Percentiles rank a stretch among this genome's conserved stretches.
phyloP scores from a whole-genome alignment of 2,113 vertebrate genomes.

The Sapajus apella region DNA sequence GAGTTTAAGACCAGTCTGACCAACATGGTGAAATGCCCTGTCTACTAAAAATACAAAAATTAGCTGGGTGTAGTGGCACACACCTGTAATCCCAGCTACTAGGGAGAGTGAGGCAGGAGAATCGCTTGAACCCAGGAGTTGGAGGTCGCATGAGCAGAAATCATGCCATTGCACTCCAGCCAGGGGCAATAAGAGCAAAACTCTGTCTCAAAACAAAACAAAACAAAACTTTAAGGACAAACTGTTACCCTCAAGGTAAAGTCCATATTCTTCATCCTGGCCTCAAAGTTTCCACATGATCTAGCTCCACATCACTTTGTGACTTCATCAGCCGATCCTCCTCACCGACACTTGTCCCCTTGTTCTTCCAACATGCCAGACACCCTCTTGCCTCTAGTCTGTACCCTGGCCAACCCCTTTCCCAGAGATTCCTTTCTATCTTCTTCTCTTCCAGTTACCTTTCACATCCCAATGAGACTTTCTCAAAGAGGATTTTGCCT shows the following conservation, averaged over 20 bases:
- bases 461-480: conserved; percentile 1
- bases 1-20: too few relatives aligned
- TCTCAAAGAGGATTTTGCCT: conserved; percentile 9
- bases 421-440: neutral
- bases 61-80: too few relatives aligned
- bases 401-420: neutral
- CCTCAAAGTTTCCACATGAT: neutral
- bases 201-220: too few relatives aligned
- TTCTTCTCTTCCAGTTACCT: neutral
- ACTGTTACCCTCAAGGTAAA: conserved; percentile 49
- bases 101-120: too few relatives aligned
- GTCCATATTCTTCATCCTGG: conserved; percentile 45
- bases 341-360: neutral
- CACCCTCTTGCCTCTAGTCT: neutral
- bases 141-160: too few relatives aligned
- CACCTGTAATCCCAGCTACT: too few relatives aligned
- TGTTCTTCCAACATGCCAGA: neutral
- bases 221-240: conserved; percentile 11
- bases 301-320: neutral
- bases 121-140: too few relatives aligned
- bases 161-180: too few relatives aligned
- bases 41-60: too few relatives aligned
- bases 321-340: neutral
- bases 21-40: too few relatives aligned
- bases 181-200: too few relatives aligned